These are phyloP conservation scores for Noctua pronuba DNA, from an alignment of 2,888 invertebrate species.

Conservation along the genomic window DNA sequence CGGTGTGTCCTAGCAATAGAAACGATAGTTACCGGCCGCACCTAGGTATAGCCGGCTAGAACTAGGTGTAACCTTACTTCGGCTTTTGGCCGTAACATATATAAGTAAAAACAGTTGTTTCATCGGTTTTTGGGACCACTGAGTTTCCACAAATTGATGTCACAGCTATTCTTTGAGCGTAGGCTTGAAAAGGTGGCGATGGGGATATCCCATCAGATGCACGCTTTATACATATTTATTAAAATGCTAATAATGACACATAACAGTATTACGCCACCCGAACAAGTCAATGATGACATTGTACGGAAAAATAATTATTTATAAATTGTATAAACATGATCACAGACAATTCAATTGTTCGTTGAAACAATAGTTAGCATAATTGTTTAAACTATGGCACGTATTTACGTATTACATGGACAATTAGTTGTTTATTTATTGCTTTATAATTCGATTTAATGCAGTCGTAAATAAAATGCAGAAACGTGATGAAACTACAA, in stretches of 20 bases:
- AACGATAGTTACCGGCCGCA: too few species aligned
- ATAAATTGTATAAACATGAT: slow-evolving; percentile 22
- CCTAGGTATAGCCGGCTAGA: too few species aligned
- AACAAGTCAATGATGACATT: slow-evolving; percentile 2
- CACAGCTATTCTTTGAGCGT: neutral
- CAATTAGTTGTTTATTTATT: slow-evolving; percentile 48
- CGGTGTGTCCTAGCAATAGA: too few species aligned
- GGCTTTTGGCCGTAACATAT: too few species aligned
- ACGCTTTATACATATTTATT: neutral
- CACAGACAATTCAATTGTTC: slow-evolving; percentile 59
- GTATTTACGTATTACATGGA: slow-evolving; percentile 42
- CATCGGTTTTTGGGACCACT: neutral
- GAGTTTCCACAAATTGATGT: neutral
- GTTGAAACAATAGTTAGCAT: slow-evolving; percentile 48
- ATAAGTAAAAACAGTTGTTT: too few species aligned
- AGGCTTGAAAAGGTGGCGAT: neutral
- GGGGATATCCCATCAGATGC: neutral
- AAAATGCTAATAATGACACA: neutral
- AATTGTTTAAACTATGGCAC: slow-evolving; percentile 51
- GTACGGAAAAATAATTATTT: slow-evolving; percentile 28
- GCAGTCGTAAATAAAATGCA: slow-evolving; percentile 5
- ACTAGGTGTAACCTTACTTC: too few species aligned
- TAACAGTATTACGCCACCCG: neutral
- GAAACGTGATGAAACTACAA: slow-evolving; percentile 22
- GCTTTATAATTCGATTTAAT: slow-evolving; percentile 24